Conservation (phyloP, 2,888 invertebrate genomes). For the Fissipunctia ypsillon region DNA sequence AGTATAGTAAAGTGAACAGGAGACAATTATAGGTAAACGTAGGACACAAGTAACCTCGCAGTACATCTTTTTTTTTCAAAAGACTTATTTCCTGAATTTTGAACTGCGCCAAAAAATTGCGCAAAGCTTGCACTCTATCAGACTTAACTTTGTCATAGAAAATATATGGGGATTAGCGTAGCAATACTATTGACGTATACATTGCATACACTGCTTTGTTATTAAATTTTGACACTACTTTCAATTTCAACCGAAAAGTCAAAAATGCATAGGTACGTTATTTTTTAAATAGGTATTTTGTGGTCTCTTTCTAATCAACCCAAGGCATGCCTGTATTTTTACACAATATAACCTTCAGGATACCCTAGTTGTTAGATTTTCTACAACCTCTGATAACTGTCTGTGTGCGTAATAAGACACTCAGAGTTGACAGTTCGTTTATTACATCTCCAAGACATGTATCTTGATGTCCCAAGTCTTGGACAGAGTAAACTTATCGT, state of each 20-base stretch:
- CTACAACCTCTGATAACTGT: background rate
- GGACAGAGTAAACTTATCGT: background rate
- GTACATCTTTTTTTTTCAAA: background rate
- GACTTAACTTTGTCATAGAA: slow-evolving; percentile 38
- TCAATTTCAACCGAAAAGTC: background rate
- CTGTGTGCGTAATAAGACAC: background rate
- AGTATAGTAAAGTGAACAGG: background rate
- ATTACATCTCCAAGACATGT: background rate
- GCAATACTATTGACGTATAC: background rate
- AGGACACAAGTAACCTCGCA: background rate
- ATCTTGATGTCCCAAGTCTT: background rate
- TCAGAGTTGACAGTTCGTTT: background rate
- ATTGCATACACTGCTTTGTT: background rate
- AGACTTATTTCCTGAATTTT: slow-evolving; percentile 22
- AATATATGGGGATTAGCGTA: slow-evolving; percentile 22
- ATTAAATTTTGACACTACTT: background rate
- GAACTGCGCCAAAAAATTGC: slow-evolving; percentile 36
- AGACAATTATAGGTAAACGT: background rate
- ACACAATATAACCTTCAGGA: too few relatives aligned
- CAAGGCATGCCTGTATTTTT: background rate
- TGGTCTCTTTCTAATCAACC: too few relatives aligned
- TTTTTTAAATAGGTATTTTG: background rate
- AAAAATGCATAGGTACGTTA: background rate
- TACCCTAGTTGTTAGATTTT: too few relatives aligned
- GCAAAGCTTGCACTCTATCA: slow-evolving; percentile 28